A percentile compares a stretch with the other conserved stretches of the same genome.
Evolutionary conservation across 2,888 invertebrate genomes (phyloP).

Genomic region (Crocallis elinguaria): DNA sequence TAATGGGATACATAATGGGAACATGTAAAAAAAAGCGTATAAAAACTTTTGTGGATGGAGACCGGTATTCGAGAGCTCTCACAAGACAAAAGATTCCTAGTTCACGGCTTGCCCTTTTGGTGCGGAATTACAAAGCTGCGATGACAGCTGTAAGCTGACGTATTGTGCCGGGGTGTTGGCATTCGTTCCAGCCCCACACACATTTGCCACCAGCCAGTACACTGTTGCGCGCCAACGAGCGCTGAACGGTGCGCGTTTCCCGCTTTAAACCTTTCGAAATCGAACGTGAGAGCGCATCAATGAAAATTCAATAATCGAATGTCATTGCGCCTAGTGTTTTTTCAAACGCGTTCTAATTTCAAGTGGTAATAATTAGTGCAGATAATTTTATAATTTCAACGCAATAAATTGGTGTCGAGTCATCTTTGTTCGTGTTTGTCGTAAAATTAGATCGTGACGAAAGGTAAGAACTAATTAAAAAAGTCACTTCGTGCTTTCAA

Average conservation of each 20-base stretch:
- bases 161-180: conserved; percentile 48
- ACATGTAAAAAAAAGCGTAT: no score
- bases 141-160: conserved; percentile 33
- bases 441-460: conserved; percentile 44
- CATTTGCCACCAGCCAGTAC: conserved; percentile 53
- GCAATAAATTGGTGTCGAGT: conserved; percentile 35
- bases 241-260: conserved; percentile 54
- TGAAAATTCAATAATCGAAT: conserved; percentile 60
- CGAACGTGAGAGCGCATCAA: conserved; percentile 53
- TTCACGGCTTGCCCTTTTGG: conserved; percentile 11
- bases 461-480: conserved; percentile 38
- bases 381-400: conserved; percentile 26
- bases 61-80: no score
- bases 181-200: conserved; percentile 44
- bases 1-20: no score
- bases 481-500: conserved; percentile 4
- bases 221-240: conserved; percentile 66
- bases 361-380: conserved; percentile 60
- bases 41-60: no score
- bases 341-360: conserved; percentile 46
- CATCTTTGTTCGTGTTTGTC: conserved; percentile 41
- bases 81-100: background rate
- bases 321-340: conserved; percentile 54
- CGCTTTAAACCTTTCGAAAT: conserved; percentile 45
- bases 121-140: conserved; percentile 32